These are phyloP conservation scores for Drosophila lutescens DNA, from an alignment of 2,888 invertebrate genomes.

Conservation along the genomic window DNA sequence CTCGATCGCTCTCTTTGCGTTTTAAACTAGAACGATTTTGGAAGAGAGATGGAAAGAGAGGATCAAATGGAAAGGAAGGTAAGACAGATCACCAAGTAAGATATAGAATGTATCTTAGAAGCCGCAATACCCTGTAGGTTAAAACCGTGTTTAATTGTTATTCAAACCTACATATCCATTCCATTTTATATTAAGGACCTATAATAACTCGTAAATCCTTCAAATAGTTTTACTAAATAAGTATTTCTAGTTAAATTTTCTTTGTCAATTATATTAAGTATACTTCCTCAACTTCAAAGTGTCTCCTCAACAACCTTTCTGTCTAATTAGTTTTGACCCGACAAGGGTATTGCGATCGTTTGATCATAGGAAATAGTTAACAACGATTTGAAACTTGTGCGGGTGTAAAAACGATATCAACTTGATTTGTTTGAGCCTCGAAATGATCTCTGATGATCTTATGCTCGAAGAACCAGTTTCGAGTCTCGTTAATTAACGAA, in stretches of 20 bases:
- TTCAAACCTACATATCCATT: not conserved
- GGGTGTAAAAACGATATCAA: constrained; percentile 55
- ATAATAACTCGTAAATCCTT: too few relatives aligned
- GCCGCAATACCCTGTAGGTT: not conserved
- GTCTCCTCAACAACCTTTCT: not conserved
- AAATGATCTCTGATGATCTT: constrained; percentile 54
- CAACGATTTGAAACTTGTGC: constrained; percentile 42
- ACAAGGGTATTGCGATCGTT: not conserved
- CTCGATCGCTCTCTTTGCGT: constrained; percentile 22
- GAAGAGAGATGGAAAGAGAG: constrained; percentile 9
- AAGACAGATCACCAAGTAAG: not conserved
- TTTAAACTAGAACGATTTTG: constrained; percentile 70
- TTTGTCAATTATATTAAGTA: too few relatives aligned
- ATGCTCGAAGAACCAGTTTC: constrained; percentile 60
- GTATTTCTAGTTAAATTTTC: too few relatives aligned
- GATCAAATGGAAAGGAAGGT: constrained; percentile 32
- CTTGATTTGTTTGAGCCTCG: constrained; percentile 19
- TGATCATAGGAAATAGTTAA: constrained; percentile 9
- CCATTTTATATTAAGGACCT: too few relatives aligned
- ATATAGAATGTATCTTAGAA: constrained; percentile 1
- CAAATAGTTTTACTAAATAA: too few relatives aligned
- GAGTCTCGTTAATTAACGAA: constrained; percentile 63
- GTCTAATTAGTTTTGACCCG: too few relatives aligned
- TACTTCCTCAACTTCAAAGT: too few relatives aligned
- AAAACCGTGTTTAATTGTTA: not conserved